Percentiles rank a stretch among this genome's conserved stretches.
These are phyloP conservation scores for Cebus imitator DNA, from an alignment of 2,113 vertebrate species.

Conservation along the genomic window DNA sequence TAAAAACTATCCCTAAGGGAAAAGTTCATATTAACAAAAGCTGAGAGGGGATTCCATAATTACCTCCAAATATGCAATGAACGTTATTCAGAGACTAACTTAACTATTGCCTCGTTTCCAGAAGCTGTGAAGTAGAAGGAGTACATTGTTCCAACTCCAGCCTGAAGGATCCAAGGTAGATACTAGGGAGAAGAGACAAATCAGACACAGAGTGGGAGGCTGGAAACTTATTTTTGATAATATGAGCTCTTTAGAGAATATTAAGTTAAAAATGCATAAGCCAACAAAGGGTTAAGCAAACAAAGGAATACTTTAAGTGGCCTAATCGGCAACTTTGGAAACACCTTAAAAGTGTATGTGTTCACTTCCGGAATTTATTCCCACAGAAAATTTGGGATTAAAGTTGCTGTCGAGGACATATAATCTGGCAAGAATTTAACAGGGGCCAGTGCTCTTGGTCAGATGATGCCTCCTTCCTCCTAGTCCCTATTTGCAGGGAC, in stretches of 20 bases:
- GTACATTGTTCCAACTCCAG: not conserved
- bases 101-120: not conserved
- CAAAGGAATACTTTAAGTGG: not conserved
- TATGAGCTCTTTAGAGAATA: not conserved
- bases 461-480: not conserved
- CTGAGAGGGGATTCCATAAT: not conserved
- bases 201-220: not conserved
- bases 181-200: not conserved
- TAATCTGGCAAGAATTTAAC: constrained; percentile 5
- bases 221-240: not conserved
- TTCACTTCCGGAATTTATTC: not conserved
- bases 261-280: constrained; percentile 5
- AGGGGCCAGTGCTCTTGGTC: not conserved
- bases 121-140: not conserved
- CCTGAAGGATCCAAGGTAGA: not conserved
- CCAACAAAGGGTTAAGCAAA: not conserved
- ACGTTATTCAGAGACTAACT: not conserved
- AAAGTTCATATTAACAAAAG: not conserved
- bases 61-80: not conserved
- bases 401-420: not conserved
- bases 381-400: not conserved
- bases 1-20: not conserved
- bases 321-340: not conserved
- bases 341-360: not conserved
- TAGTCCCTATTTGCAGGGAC: not conserved